Evolutionary conservation across 2,888 invertebrate species (phyloP).

Genomic region (Tenthredo distinguenda): DNA sequence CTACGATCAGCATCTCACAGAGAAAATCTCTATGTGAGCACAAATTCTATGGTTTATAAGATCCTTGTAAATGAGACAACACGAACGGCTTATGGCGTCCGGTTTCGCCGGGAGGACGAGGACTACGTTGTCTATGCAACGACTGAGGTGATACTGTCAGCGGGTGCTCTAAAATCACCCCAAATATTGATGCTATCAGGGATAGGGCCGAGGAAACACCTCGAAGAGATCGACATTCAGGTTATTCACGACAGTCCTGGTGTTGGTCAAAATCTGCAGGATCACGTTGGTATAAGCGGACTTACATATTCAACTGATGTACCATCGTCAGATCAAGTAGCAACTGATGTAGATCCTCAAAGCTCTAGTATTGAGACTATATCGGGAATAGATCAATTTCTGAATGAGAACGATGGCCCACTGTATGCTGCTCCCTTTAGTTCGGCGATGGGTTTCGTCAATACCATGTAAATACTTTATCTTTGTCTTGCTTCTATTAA

Average conservation of each 20-base stretch:
- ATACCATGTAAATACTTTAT: slow-evolving; percentile 80
- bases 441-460: slow-evolving; percentile 89
- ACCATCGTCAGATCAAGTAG: slow-evolving; percentile 78
- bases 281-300: slow-evolving; percentile 91
- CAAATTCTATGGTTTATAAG: slow-evolving; percentile 85
- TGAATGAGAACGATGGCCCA: slow-evolving; percentile 82
- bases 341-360: slow-evolving; percentile 83
- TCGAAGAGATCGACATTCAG: slow-evolving; percentile 82
- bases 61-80: slow-evolving; percentile 82
- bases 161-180: slow-evolving; percentile 91
- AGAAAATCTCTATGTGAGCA: slow-evolving; percentile 86
- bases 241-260: slow-evolving; percentile 84
- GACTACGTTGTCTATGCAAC: slow-evolving; percentile 81
- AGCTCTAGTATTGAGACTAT: slow-evolving; percentile 83
- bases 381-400: slow-evolving; percentile 83
- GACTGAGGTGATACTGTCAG: slow-evolving; percentile 90
- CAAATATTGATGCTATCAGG: slow-evolving; percentile 94
- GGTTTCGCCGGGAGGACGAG: slow-evolving; percentile 81
- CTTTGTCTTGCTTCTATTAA: background rate
- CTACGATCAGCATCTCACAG: slow-evolving; percentile 84
- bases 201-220: slow-evolving; percentile 85
- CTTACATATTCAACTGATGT: slow-evolving; percentile 84
- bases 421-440: slow-evolving; percentile 88
- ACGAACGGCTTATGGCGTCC: slow-evolving; percentile 84
- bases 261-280: slow-evolving; percentile 90